Evolutionary conservation across 1,140 invertebrate species (phyloP), one percentile per base, ranked within the genome.

Genomic region (Drosophila biarmipes): DNA sequence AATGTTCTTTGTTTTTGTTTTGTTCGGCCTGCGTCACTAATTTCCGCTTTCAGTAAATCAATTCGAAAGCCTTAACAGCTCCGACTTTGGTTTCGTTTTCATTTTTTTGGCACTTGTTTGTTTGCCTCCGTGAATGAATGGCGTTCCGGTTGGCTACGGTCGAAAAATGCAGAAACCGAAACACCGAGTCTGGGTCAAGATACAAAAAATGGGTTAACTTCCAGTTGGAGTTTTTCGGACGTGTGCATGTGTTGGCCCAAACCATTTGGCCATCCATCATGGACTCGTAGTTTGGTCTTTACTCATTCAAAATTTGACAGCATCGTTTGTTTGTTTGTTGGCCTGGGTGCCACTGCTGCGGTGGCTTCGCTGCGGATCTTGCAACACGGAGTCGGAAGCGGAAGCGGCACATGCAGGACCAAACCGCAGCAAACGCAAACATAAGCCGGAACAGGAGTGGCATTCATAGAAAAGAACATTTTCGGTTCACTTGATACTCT

Each of bases 271-370:
- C 80, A 89, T 89, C 85, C 68, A 89, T 89, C 84, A 89, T 78
- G 73, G 80, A 73, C 67, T 90, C 80, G 72, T 84, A 84, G 84
- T 80, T 87, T 78, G 80, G 79, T 89, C 85, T 89, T 90, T 89
- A 89, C 85, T 89, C 84, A 89, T 89, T 89, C 80, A 89, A 89
- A 89, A 89, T 89, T 84, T 89, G 84, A 89, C 84, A 89, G 84
- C 79, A 76, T 89, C 79, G 84, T 89, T 89, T 89, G 79, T 87
- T 87, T 37, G 45, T 64, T 40, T 35, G 17, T 37, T 37, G 55
- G 58, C 14, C 6, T 53, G 17, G 35, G 58, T 58, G 57, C 34
- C n/a, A 57, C 14, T 42, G 51, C 34, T 79, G 76, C 4, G 57
- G 48, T 53, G 37, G 77, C 63, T 75, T 63, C 52, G 64, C 58